phyloP scores from a whole-genome alignment of 2,888 invertebrate species.

The Andrena hattorfiana region DNA sequence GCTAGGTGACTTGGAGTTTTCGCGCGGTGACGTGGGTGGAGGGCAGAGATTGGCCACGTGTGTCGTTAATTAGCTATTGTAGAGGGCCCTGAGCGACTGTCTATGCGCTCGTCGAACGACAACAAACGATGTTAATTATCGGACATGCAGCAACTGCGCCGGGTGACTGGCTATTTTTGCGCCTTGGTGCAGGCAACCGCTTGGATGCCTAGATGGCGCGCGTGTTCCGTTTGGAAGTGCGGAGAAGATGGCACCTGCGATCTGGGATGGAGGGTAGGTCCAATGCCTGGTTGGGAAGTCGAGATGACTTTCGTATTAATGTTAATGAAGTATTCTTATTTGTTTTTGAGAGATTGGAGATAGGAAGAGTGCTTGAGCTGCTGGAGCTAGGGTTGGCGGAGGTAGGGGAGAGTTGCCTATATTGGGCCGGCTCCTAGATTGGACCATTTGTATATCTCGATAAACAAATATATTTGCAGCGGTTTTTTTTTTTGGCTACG shows the following conservation, averaged over 20 bases:
- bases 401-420: too few relatives aligned
- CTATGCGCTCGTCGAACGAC: constrained; percentile 21
- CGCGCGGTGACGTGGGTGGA: constrained; percentile 50
- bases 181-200: neutral
- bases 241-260: too few relatives aligned
- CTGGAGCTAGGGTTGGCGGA: neutral
- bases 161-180: constrained; percentile 28
- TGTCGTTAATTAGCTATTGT: constrained; percentile 72
- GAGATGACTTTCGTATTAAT: too few relatives aligned
- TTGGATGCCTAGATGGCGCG: neutral
- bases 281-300: too few relatives aligned
- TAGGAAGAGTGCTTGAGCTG: neutral
- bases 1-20: constrained; percentile 29
- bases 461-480: too few relatives aligned
- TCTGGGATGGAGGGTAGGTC: too few relatives aligned
- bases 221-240: too few relatives aligned
- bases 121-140: constrained; percentile 62
- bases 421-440: too few relatives aligned
- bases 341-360: too few relatives aligned
- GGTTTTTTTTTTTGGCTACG: too few relatives aligned
- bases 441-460: too few relatives aligned
- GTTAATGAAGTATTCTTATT: too few relatives aligned
- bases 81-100: constrained; percentile 17
- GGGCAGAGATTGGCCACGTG: constrained; percentile 51
- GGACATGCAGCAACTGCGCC: constrained; percentile 41